Evolutionary conservation across 2,888 invertebrate species (phyloP).

Genomic region (Melanostoma mellinum): DNA sequence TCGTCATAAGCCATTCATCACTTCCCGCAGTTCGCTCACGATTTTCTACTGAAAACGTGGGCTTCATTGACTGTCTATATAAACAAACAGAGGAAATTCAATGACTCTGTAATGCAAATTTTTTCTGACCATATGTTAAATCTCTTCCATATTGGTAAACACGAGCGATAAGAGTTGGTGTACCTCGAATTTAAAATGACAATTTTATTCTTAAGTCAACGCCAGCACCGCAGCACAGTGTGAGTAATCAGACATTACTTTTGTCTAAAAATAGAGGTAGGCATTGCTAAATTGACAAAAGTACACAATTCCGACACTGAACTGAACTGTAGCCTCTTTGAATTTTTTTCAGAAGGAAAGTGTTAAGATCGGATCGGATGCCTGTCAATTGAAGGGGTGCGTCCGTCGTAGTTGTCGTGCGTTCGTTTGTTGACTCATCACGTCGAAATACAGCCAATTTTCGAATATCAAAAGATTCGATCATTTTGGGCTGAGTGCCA

Average conservation of each 20-base stretch:
- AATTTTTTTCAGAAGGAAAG: slow-evolving; percentile 1
- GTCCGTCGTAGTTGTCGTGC: background rate
- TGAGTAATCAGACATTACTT: background rate
- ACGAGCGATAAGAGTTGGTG: slow-evolving; percentile 2
- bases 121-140: slow-evolving; percentile 55
- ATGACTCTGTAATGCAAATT: slow-evolving; percentile 49
- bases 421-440: slow-evolving; percentile 12
- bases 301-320: slow-evolving; percentile 5
- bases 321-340: background rate
- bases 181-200: background rate
- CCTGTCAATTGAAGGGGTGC: slow-evolving; percentile 20
- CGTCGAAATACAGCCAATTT: slow-evolving; percentile 12
- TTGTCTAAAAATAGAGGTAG: background rate
- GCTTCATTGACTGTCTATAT: background rate
- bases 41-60: slow-evolving; percentile 6
- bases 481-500: slow-evolving; percentile 1
- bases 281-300: background rate
- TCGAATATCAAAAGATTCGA: slow-evolving; percentile 25
- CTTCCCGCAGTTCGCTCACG: slow-evolving; percentile 10
- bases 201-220: slow-evolving; percentile 4
- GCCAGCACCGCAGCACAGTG: background rate
- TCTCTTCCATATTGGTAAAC: slow-evolving; percentile 48
- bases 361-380: slow-evolving; percentile 22
- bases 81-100: background rate
- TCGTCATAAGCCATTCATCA: slow-evolving; percentile 8